Evolutionary conservation across 2,113 vertebrate genomes (phyloP).

Genomic region (Lathamus discolor): DNA sequence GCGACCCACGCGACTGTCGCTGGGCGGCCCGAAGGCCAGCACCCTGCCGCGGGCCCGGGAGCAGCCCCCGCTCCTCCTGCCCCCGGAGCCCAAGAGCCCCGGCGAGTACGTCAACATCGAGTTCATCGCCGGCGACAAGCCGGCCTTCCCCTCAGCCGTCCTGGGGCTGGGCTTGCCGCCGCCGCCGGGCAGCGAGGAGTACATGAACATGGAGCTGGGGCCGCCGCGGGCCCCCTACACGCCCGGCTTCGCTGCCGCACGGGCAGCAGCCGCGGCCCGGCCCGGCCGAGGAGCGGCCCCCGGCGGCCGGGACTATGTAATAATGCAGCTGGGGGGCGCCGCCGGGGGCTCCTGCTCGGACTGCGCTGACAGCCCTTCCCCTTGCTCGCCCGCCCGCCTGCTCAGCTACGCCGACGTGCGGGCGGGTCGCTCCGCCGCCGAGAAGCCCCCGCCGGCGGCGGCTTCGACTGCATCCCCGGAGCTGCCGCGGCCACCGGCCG

Average conservation of each 20-base stretch:
- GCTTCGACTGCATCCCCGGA: background rate
- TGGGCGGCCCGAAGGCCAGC: slow-evolving; percentile 85
- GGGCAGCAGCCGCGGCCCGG: slow-evolving; percentile 1
- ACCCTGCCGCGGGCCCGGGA: slow-evolving; percentile 84
- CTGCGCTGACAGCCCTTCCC: slow-evolving; percentile 55
- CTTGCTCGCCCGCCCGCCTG: slow-evolving; percentile 34
- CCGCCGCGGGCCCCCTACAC: slow-evolving; percentile 55
- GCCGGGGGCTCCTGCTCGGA: slow-evolving; percentile 54
- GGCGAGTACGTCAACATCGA: slow-evolving; percentile 89
- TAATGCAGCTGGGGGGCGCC: slow-evolving; percentile 67
- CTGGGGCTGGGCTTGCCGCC: slow-evolving; percentile 33
- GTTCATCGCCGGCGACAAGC: slow-evolving; percentile 74
- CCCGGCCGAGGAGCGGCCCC: slow-evolving; percentile 14
- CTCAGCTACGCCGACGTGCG: slow-evolving; percentile 72
- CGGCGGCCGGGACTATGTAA: slow-evolving; percentile 77
- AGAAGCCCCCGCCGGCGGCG: slow-evolving; percentile 25
- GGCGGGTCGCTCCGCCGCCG: slow-evolving; percentile 27
- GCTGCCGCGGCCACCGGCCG: slow-evolving; percentile 27
- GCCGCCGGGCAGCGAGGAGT: slow-evolving; percentile 71
- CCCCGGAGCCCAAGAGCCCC: slow-evolving; percentile 84
- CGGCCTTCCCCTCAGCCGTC: slow-evolving; percentile 52
- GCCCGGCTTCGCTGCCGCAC: slow-evolving; percentile 11
- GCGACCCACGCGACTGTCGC: slow-evolving; percentile 81
- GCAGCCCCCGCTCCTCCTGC: slow-evolving; percentile 68
- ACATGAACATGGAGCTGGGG: slow-evolving; percentile 85